Base-by-base conservation (phyloP, 2,113 vertebrate species). In the Acrocephalus kingi region DNA sequence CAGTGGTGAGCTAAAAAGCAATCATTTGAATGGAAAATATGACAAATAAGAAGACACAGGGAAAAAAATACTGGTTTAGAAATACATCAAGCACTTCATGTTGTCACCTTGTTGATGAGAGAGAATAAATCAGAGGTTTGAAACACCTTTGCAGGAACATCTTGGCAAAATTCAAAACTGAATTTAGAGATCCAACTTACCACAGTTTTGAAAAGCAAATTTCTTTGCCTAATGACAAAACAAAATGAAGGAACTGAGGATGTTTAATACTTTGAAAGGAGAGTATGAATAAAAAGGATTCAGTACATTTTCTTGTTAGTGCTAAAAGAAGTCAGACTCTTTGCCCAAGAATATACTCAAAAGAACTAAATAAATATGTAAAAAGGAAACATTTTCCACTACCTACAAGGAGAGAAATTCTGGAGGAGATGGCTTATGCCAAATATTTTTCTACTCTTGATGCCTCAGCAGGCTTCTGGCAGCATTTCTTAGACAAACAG, bases 371-470 rank as follows among this genome's bases (percentile, higher is more conserved):
- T 92, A 96, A 94, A 95, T 93, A 94, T 82, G 83, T 94, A 61
- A 78, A 94, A 94, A 94, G 82, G 94, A 96, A 94, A 95, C 85
- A 86, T 95, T 97, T 97, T 95, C 95, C 96, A 93, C 92, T 97
- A 90, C 92, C 85, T 97, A 86, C 72, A 94, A 95, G 80, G 55
- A 93, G 64, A 94, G 83, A 95, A 93, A 90, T 90, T 97, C 89
- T 95, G 94, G 68, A 90, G 84, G 76, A 96, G 55, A 72, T 96
- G 84, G 56, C 72, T 96, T 90, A 89, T 90, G 76, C 64, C 63
- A 95, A 97, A 95, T 96, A 95, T 95, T 97, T 96, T 97, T 96
- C 95, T 96, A 94, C 91, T 95, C 83, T 86, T 94, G 96, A 93
- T 93, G 91, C 86, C 94, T 93, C 96, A 97, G 96, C 96, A 97